Evolutionary conservation across 2,888 invertebrate genomes (phyloP).

Genomic region (Fragum whitleyi): DNA sequence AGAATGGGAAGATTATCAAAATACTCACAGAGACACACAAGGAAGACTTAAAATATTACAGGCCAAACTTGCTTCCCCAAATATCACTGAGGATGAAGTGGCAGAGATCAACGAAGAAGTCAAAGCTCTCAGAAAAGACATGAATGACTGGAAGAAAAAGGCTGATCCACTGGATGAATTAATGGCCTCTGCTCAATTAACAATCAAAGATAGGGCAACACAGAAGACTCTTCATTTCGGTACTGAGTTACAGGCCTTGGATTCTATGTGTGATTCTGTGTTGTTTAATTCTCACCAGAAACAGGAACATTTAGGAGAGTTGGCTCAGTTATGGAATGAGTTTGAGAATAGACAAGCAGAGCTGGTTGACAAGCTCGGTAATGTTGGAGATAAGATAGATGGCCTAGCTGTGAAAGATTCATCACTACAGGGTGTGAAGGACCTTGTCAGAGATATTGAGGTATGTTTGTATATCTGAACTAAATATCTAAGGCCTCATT

Average conservation of each 20-base stretch:
- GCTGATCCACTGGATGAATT: constrained; percentile 79
- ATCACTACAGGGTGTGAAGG: constrained; percentile 75
- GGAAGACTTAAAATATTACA: constrained; percentile 93
- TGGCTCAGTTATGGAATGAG: constrained; percentile 89
- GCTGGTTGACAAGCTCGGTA: constrained; percentile 78
- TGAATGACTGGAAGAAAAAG: constrained; percentile 76
- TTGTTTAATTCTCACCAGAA: constrained; percentile 76
- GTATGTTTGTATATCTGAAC: too few relatives aligned
- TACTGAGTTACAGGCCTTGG: constrained; percentile 78
- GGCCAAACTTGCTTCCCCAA: constrained; percentile 92
- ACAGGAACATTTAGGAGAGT: constrained; percentile 83
- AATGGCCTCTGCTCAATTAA: constrained; percentile 78
- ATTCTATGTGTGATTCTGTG: constrained; percentile 75
- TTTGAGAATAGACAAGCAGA: constrained; percentile 91
- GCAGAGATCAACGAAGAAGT: constrained; percentile 90
- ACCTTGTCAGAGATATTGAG: constrained; percentile 80
- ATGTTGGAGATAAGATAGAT: constrained; percentile 73
- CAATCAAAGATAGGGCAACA: constrained; percentile 80
- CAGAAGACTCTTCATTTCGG: constrained; percentile 82
- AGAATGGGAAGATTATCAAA: constrained; percentile 91
- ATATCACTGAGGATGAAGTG: constrained; percentile 89
- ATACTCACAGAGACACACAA: constrained; percentile 92
- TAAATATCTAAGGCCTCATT: neutral
- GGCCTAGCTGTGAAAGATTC: constrained; percentile 69
- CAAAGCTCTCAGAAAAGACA: constrained; percentile 87